A percentile compares a stretch with the other conserved stretches of the same genome.
These are phyloP conservation scores for Myripristis jacobus DNA, from an alignment of 2,797 vertebrate species.

Conservation along the genomic window DNA sequence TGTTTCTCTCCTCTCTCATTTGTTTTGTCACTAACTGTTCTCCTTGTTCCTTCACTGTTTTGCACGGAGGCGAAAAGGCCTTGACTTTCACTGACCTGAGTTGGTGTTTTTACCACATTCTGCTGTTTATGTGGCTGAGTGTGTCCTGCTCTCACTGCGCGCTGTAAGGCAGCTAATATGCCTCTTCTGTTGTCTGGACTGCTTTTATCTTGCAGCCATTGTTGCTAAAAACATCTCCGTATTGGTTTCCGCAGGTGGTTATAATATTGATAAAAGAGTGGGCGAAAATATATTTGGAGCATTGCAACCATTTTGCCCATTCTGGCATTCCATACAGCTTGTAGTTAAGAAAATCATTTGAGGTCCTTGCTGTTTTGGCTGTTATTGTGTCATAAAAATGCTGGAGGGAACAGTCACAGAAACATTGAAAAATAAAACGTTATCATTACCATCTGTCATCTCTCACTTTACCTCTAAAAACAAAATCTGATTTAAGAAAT, in stretches of 20 bases:
- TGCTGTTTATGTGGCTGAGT: conserved; percentile 10
- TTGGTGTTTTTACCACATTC: conserved; percentile 1
- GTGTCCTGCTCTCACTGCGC: not conserved
- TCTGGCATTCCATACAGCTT: no score
- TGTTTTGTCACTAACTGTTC: not conserved
- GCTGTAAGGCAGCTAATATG: not conserved
- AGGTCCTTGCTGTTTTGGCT: no score
- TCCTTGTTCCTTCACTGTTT: not conserved
- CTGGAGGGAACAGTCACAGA: no score
- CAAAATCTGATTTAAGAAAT: no score
- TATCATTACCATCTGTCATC: no score
- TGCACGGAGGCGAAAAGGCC: not conserved
- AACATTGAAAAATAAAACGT: no score
- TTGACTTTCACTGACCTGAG: not conserved
- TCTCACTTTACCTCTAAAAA: no score
- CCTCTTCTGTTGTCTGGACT: not conserved
- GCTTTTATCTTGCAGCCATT: not conserved
- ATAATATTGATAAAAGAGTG: conserved; percentile 36
- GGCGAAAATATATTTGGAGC: conserved; percentile 20
- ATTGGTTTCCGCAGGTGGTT: conserved; percentile 29
- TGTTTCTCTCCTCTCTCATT: not conserved
- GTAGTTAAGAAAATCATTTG: no score
- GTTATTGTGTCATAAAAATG: no score
- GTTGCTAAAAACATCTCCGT: not conserved
- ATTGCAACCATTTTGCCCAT: not conserved